Percentiles rank a stretch among this genome's conserved stretches.
Evolutionary conservation across 53 echinoderm and acorn worm genomes (phyloP).

Genomic region (Astropecten irregularis): DNA sequence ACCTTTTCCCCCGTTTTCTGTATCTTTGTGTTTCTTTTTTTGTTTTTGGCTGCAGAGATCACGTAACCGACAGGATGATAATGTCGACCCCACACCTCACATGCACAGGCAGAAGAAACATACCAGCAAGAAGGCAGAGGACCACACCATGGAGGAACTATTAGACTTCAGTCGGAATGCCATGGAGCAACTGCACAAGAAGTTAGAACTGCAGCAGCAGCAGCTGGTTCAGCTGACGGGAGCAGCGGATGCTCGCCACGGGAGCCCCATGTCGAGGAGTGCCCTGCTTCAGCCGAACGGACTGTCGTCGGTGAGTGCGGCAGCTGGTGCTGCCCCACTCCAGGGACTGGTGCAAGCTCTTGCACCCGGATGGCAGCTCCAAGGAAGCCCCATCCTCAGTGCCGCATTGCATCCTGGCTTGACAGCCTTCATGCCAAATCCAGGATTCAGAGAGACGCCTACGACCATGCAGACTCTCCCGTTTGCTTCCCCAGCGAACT

Average conservation of each 20-base stretch:
- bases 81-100: neutral
- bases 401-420: slow-evolving; percentile 26
- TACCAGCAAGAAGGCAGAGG: neutral
- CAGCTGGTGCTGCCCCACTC: neutral
- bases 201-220: slow-evolving; percentile 42
- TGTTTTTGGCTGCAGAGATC: no score
- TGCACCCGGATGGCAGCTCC: slow-evolving; percentile 9
- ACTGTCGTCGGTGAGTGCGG: neutral
- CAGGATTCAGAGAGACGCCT: neutral
- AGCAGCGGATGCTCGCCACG: neutral
- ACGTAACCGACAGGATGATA: neutral
- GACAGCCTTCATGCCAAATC: neutral
- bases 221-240: slow-evolving; percentile 2
- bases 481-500: neutral
- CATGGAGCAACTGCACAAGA: slow-evolving; percentile 43
- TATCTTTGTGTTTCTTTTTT: neutral
- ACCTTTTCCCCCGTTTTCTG: neutral
- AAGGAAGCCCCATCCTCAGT: slow-evolving; percentile 17
- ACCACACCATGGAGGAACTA: slow-evolving; percentile 33
- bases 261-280: neutral
- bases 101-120: neutral
- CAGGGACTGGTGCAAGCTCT: neutral
- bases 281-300: neutral
- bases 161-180: slow-evolving; percentile 32
- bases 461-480: slow-evolving; percentile 5